Evolutionary conservation across 2,113 vertebrate genomes (phyloP).

Genomic region (Pan troglodytes): DNA sequence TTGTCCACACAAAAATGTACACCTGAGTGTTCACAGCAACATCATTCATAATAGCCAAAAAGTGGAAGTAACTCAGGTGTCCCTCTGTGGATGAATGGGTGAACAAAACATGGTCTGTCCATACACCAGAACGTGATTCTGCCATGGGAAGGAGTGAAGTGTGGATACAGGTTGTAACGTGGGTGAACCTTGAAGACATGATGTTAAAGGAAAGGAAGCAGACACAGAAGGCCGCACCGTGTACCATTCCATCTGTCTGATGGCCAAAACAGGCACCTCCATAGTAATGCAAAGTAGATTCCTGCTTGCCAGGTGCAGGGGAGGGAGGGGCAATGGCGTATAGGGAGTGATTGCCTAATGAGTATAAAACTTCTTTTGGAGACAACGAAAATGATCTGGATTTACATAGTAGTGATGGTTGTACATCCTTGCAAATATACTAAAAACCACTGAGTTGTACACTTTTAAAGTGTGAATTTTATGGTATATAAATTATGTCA

Average conservation of each 20-base stretch:
- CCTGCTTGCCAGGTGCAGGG: background rate
- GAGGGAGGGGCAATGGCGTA: background rate
- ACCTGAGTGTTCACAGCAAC: accelerated
- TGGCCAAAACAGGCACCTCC: background rate
- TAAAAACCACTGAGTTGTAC: background rate
- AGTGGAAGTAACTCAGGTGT: background rate
- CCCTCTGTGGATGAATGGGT: background rate
- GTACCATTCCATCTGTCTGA: accelerated
- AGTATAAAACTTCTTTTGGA: accelerated
- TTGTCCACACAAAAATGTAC: background rate
- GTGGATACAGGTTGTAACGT: accelerated
- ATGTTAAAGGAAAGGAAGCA: background rate
- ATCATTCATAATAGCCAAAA: background rate
- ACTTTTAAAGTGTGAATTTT: background rate
- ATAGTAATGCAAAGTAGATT: accelerated
- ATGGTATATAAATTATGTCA: background rate
- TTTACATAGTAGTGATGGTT: background rate
- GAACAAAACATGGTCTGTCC: accelerated
- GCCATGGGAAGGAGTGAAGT: background rate
- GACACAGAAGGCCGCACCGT: background rate
- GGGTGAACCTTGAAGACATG: background rate
- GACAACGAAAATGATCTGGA: background rate
- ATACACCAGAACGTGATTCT: background rate
- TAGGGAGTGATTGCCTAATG: background rate
- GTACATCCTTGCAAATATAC: background rate